Conservation (phyloP, 1,140 invertebrate species). For the Ostrea denselamellosa region DNA sequence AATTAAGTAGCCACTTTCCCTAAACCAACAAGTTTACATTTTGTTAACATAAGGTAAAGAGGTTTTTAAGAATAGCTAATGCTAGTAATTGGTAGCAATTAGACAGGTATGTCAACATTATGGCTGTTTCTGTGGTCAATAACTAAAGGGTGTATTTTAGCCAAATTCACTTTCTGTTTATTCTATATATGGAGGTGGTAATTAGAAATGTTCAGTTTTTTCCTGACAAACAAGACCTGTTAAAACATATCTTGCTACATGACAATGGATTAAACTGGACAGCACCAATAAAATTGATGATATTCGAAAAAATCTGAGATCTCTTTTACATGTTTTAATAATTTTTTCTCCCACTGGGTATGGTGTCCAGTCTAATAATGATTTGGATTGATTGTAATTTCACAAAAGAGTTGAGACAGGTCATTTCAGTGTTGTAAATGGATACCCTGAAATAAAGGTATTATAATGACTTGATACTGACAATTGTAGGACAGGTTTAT, state of each 20-base stretch:
- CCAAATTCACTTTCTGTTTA: background rate
- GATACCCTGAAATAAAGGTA: background rate
- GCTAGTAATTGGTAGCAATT: background rate
- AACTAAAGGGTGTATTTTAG: background rate
- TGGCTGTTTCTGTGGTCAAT: background rate
- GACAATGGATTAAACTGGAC: too few species aligned
- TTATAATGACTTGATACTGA: background rate
- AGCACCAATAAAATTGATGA: too few species aligned
- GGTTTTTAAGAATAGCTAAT: background rate
- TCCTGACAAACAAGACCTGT: background rate
- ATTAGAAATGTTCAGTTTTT: background rate
- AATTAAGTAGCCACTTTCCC: background rate
- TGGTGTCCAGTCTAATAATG: background rate
- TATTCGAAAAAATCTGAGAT: too few species aligned
- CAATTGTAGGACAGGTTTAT: background rate
- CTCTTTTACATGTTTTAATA: background rate
- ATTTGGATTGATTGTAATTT: background rate
- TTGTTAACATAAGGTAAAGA: background rate
- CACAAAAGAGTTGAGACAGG: background rate
- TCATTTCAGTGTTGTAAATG: background rate
- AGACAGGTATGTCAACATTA: background rate
- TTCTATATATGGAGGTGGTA: background rate
- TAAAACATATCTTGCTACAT: too few species aligned
- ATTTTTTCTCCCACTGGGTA: background rate
- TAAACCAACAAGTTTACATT: slow-evolving; percentile 26